Percentiles rank a stretch among this genome's conserved stretches.
phyloP scores from a whole-genome alignment of 2,888 invertebrate genomes.

The Acrobasis suavella region DNA sequence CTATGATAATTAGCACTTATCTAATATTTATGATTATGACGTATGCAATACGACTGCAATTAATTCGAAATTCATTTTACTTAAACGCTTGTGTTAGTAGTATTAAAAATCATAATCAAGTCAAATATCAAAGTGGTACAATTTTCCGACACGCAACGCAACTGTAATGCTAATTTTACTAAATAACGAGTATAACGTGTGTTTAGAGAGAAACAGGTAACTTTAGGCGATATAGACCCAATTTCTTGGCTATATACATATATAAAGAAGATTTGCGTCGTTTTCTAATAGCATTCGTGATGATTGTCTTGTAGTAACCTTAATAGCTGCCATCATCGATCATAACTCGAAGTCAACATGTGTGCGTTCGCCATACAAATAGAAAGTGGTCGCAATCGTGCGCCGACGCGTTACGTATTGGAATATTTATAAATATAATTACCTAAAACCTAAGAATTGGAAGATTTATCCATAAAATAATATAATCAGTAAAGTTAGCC shows the following conservation, averaged over 20 bases:
- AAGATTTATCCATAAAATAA: not conserved
- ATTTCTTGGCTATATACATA: not conserved
- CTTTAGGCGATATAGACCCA: conserved; percentile 2
- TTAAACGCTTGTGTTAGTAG: too few relatives aligned
- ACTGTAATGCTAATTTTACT: too few relatives aligned
- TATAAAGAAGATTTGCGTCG: not conserved
- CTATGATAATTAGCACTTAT: not conserved
- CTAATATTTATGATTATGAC: too few relatives aligned
- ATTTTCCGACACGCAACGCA: too few relatives aligned
- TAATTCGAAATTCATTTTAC: not conserved
- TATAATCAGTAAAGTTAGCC: not conserved
- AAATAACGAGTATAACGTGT: not conserved
- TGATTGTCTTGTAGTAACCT: not conserved
- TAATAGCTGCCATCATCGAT: conserved; percentile 7
- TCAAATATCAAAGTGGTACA: too few relatives aligned
- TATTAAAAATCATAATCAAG: too few relatives aligned
- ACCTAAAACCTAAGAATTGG: not conserved
- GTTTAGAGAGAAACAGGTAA: conserved; percentile 6
- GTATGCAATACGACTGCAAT: not conserved
- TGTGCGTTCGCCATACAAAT: conserved; percentile 1
- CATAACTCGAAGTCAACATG: conserved; percentile 8
- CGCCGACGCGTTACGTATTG: not conserved
- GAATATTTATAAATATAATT: not conserved
- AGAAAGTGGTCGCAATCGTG: not conserved
- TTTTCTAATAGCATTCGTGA: conserved; percentile 11